Evolutionary conservation across 2,888 invertebrate species (phyloP).

Genomic region (Spatulosminthurus flaviceps): DNA sequence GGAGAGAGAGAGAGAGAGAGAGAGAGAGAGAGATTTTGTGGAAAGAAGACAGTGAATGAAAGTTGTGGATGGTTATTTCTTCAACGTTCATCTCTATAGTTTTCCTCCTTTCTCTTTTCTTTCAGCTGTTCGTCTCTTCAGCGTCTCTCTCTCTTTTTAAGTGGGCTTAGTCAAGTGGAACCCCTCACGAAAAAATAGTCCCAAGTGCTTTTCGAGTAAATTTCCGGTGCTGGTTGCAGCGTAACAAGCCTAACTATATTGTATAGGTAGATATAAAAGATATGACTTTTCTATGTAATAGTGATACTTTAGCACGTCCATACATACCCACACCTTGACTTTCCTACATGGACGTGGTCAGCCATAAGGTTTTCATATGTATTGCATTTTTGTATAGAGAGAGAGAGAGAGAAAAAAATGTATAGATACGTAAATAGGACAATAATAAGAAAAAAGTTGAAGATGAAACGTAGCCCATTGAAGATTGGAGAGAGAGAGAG

Average conservation of each 20-base stretch:
- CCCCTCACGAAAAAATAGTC: conserved; percentile 38
- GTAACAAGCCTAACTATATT: neutral
- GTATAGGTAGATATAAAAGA: too few species aligned
- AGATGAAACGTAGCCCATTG: conserved; percentile 20
- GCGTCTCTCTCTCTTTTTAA: conserved; percentile 25
- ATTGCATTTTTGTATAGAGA: too few species aligned
- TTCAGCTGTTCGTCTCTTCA: neutral
- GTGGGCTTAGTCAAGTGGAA: conserved; percentile 45
- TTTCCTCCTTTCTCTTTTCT: neutral
- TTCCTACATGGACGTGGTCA: neutral
- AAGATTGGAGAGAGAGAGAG: too few species aligned
- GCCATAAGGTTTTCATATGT: too few species aligned
- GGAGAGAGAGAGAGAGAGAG: too few species aligned
- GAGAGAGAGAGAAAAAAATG: too few species aligned
- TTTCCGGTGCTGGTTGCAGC: conserved; percentile 35
- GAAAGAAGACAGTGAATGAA: neutral
- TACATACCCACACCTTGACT: neutral
- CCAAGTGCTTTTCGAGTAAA: conserved; percentile 45
- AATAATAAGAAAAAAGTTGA: too few species aligned
- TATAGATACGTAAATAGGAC: too few species aligned
- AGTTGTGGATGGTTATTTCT: neutral
- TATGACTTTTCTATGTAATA: too few species aligned
- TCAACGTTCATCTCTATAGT: neutral
- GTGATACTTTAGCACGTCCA: too few species aligned
- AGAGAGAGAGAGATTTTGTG: neutral